Conservation (phyloP, 2,797 vertebrate genomes). For the Silurus lanzhouensis region DNA sequence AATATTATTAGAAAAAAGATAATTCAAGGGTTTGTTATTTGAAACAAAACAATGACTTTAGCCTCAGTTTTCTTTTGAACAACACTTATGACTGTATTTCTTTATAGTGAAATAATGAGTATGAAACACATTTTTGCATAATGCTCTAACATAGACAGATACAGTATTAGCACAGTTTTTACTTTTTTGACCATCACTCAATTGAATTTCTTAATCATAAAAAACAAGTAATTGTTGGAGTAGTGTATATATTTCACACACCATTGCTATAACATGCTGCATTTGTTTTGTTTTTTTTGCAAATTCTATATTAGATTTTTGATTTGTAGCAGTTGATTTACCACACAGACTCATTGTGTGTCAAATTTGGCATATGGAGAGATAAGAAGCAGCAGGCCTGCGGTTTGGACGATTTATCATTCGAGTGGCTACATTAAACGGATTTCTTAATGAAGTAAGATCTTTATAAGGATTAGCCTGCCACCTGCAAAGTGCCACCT, state of each 20-base stretch:
- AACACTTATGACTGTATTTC: neutral
- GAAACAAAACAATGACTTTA: neutral
- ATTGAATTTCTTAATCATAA: neutral
- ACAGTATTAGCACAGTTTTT: neutral
- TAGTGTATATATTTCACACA: constrained; percentile 66
- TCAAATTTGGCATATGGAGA: constrained; percentile 64
- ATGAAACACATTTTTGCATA: neutral
- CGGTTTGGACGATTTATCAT: constrained; percentile 81
- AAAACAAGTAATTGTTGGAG: constrained; percentile 31
- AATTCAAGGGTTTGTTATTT: no score
- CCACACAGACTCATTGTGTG: constrained; percentile 20
- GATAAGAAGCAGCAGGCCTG: constrained; percentile 22
- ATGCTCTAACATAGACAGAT: neutral
- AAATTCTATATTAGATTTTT: neutral
- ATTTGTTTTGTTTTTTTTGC: neutral
- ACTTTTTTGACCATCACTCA: neutral
- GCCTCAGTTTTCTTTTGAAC: neutral
- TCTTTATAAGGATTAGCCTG: constrained; percentile 85
- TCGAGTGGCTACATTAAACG: constrained; percentile 83
- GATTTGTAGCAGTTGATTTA: neutral
- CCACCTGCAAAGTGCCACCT: constrained; percentile 84
- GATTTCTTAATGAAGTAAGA: constrained; percentile 86
- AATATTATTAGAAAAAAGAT: no score
- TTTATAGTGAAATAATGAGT: neutral
- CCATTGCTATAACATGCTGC: neutral